Percentiles rank a stretch among this genome's conserved stretches.
Evolutionary conservation across 2,113 vertebrate species (phyloP).

Genomic region (Actenoides hombroni): DNA sequence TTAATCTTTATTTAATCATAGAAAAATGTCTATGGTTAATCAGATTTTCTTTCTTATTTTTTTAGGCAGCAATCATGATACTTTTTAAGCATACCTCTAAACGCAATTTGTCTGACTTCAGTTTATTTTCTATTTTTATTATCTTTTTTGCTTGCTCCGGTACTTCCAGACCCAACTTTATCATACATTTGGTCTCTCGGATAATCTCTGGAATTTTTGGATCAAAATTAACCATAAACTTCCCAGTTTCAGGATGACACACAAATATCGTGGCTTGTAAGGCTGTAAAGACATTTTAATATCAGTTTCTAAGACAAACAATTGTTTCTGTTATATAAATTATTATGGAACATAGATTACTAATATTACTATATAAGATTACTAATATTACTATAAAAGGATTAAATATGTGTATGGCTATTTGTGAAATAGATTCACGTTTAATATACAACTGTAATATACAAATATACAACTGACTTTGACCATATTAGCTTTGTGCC

Average conservation of each 20-base stretch:
- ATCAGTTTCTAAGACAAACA: neutral
- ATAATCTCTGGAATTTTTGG: conserved; percentile 79
- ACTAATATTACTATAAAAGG: neutral
- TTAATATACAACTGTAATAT: neutral
- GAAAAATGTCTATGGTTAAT: neutral
- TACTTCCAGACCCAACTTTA: conserved; percentile 81
- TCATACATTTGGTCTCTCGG: conserved; percentile 82
- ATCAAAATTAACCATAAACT: conserved; percentile 83
- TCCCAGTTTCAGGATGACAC: conserved; percentile 75
- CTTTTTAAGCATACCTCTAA: conserved; percentile 75
- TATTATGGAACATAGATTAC: neutral
- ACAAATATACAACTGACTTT: neutral
- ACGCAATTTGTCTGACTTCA: conserved; percentile 69
- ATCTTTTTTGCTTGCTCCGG: conserved; percentile 78
- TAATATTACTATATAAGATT: neutral
- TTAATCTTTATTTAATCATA: neutral
- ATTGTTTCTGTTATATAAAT: neutral
- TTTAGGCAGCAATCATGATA: neutral
- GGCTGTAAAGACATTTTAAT: conserved; percentile 64
- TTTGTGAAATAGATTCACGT: neutral
- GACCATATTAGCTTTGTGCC: neutral
- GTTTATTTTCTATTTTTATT: conserved; percentile 70
- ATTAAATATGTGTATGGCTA: neutral
- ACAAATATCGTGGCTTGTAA: conserved; percentile 79
- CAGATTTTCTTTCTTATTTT: neutral